These are phyloP conservation scores for Cataglyphis albicans DNA, from an alignment of 2,888 invertebrate genomes.

Conservation along the genomic window DNA sequence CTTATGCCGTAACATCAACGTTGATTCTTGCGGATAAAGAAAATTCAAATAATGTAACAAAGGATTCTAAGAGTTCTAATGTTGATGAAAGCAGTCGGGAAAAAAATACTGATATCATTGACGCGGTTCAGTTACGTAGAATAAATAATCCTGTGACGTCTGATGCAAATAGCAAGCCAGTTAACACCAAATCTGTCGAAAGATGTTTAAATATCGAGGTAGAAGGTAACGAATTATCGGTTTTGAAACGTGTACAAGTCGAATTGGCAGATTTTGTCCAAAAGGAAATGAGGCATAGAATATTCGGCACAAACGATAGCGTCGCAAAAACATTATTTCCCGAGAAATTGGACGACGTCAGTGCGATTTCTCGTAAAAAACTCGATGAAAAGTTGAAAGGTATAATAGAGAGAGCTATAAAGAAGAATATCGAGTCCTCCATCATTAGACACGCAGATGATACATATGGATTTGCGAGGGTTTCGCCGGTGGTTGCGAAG, in stretches of 20 bases:
- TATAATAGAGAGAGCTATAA: conserved; percentile 82
- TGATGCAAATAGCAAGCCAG: conserved; percentile 31
- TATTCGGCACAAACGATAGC: conserved; percentile 51
- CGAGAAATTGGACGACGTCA: conserved; percentile 27
- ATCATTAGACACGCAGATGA: conserved; percentile 41
- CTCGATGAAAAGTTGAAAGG: conserved; percentile 80
- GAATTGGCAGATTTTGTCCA: conserved; percentile 81
- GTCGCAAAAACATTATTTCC: conserved; percentile 10
- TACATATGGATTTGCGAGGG: conserved; percentile 57
- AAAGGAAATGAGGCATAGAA: conserved; percentile 78
- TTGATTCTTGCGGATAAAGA: conserved; percentile 75
- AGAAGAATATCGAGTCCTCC: conserved; percentile 80
- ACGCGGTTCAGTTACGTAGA: conserved; percentile 82
- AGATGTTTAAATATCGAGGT: conserved; percentile 83
- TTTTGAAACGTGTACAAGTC: conserved; percentile 79
- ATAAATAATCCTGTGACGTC: conserved; percentile 70
- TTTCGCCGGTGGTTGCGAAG: conserved; percentile 77
- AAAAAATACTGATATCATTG: conserved; percentile 82
- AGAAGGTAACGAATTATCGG: conserved; percentile 80
- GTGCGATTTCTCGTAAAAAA: conserved; percentile 56
- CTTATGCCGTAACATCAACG: conserved; percentile 82
- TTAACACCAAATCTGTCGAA: conserved; percentile 75
- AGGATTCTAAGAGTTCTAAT: conserved; percentile 60
- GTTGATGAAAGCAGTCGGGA: conserved; percentile 73
- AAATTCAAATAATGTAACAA: conserved; percentile 51